A percentile compares a stretch with the other conserved stretches of the same genome.
phyloP scores from a whole-genome alignment of 2,888 invertebrate genomes.

The Phalera bucephala region DNA sequence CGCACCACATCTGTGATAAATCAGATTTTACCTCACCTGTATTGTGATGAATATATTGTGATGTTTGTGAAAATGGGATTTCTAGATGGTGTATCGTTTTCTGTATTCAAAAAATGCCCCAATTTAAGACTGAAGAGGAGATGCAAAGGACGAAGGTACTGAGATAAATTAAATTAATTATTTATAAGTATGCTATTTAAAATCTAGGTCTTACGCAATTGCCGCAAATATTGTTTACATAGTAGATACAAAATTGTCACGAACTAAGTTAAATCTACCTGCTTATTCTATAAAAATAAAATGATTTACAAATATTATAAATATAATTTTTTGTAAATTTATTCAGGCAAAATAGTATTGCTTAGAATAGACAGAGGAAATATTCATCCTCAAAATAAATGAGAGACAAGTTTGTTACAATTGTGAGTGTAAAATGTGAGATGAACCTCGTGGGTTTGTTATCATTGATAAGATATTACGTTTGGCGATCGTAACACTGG shows the following conservation, averaged over 20 bases:
- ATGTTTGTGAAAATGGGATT: conserved; percentile 61
- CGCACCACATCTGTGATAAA: conserved; percentile 53
- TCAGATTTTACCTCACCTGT: conserved; percentile 27
- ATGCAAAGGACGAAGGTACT: conserved; percentile 50
- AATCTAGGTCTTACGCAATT: background rate
- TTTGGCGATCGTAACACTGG: conserved; percentile 21
- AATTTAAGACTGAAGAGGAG: conserved; percentile 59
- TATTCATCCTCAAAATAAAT: too few relatives aligned
- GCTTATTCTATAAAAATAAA: background rate
- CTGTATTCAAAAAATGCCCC: conserved; percentile 73
- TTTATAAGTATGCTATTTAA: background rate
- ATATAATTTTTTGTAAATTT: too few relatives aligned
- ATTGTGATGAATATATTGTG: conserved; percentile 51
- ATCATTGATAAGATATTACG: conserved; percentile 9
- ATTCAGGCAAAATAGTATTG: too few relatives aligned
- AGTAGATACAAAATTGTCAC: too few relatives aligned
- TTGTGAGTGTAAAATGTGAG: background rate
- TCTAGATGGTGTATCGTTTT: conserved; percentile 58
- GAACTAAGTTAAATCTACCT: background rate
- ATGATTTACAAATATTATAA: background rate
- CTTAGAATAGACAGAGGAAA: too few relatives aligned
- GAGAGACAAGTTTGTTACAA: too few relatives aligned
- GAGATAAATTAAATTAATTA: too few relatives aligned
- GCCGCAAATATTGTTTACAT: background rate
- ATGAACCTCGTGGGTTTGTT: conserved; percentile 6